phyloP scores from a whole-genome alignment of 53 echinoderm and acorn worm genomes.

The Stichopus horrens region DNA sequence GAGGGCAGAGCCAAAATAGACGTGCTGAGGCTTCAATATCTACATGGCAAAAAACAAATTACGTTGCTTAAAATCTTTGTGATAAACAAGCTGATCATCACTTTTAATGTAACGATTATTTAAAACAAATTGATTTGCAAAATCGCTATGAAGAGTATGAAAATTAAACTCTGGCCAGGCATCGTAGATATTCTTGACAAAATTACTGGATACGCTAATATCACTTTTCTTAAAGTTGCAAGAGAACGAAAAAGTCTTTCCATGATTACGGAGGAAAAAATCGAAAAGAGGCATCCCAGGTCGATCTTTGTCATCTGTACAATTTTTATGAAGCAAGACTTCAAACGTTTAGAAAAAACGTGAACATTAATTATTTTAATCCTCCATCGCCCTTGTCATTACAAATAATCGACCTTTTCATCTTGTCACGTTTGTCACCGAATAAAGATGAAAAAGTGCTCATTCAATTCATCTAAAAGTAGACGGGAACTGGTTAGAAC shows the following conservation, averaged over 20 bases:
- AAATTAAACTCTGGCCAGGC: no score
- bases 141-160: no score
- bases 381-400: not conserved
- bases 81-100: no score
- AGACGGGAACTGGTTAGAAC: not conserved
- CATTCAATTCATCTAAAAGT: not conserved
- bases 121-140: no score
- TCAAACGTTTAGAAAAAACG: not conserved
- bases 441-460: not conserved
- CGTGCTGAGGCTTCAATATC: no score
- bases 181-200: no score
- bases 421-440: not conserved
- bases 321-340: not conserved
- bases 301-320: not conserved
- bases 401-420: not conserved
- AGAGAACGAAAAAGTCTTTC: not conserved
- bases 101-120: no score
- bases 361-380: not conserved
- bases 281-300: not conserved
- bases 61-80: no score
- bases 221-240: not conserved
- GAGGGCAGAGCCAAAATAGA: no score
- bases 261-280: not conserved
- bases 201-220: no score
- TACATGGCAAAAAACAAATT: no score